Conservation (phyloP, 2,797 vertebrate species). For the Artibeus lituratus region DNA sequence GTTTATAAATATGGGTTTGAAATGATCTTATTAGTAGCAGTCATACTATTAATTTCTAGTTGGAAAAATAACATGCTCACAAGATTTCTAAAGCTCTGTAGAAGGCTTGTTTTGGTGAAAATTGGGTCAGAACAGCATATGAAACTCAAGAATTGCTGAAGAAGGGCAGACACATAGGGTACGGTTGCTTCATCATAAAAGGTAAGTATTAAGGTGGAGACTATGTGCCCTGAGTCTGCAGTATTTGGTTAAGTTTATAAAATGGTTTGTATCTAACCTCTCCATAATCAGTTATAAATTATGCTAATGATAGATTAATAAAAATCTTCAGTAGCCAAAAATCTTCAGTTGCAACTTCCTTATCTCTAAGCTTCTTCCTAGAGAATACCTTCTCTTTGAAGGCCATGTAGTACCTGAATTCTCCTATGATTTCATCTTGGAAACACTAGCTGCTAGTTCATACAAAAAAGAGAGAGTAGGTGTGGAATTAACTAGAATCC, state of each 20-base stretch:
- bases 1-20: constrained; percentile 33
- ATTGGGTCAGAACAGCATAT: background rate
- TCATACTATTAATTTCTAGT: constrained; percentile 3
- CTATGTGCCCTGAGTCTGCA: background rate
- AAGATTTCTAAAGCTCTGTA: constrained; percentile 15
- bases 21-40: background rate
- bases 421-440: background rate
- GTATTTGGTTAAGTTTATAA: background rate
- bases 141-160: background rate
- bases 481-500: background rate
- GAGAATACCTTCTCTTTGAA: constrained; percentile 41
- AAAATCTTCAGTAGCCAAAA: constrained; percentile 4
- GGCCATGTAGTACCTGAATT: background rate
- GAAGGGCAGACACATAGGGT: background rate
- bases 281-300: constrained; percentile 34
- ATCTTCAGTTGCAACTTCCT: background rate
- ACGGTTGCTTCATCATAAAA: background rate
- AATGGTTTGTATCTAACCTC: constrained; percentile 5
- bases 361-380: constrained; percentile 6
- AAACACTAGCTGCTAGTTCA: constrained; percentile 48
- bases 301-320: constrained; percentile 26
- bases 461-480: constrained; percentile 54
- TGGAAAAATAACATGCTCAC: constrained; percentile 14
- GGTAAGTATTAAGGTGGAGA: background rate
- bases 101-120: constrained; percentile 1